Percentiles rank a stretch among this genome's conserved stretches.
phyloP scores from a whole-genome alignment of 2,797 vertebrate species.

The Antrozous pallidus region DNA sequence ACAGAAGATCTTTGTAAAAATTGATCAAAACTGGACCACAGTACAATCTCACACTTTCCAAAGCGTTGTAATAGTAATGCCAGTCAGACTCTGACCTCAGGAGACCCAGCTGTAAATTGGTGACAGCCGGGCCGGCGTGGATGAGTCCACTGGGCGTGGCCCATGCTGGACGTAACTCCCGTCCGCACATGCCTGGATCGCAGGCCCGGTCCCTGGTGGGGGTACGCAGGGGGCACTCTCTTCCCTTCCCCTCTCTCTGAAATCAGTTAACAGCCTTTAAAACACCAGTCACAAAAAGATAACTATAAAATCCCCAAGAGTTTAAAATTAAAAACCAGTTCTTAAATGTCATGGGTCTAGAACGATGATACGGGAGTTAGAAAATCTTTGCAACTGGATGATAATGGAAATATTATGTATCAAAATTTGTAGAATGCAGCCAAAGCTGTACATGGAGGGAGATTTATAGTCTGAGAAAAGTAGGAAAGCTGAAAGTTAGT shows the following conservation, averaged over 20 bases:
- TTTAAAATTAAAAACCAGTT: neutral
- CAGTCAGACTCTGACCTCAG: neutral
- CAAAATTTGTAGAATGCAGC: neutral
- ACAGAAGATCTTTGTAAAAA: neutral
- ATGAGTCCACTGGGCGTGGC: neutral
- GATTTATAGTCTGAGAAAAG: neutral
- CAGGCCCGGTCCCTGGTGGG: neutral
- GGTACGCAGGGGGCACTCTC: too few species aligned
- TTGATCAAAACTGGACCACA: neutral
- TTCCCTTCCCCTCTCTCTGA: neutral
- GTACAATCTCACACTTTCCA: neutral
- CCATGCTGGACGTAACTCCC: neutral
- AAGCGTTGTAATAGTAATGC: neutral
- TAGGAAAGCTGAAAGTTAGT: neutral
- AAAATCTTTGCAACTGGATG: neutral
- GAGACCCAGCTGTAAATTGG: neutral
- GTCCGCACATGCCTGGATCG: neutral
- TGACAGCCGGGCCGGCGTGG: neutral
- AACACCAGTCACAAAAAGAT: neutral
- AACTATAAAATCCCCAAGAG: neutral
- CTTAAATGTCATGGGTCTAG: neutral
- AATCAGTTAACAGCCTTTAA: neutral
- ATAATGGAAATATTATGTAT: neutral
- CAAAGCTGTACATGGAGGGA: neutral
- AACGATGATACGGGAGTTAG: neutral